Evolutionary conservation across 2,113 vertebrate genomes (phyloP).

Genomic region (Lasiurus borealis): DNA sequence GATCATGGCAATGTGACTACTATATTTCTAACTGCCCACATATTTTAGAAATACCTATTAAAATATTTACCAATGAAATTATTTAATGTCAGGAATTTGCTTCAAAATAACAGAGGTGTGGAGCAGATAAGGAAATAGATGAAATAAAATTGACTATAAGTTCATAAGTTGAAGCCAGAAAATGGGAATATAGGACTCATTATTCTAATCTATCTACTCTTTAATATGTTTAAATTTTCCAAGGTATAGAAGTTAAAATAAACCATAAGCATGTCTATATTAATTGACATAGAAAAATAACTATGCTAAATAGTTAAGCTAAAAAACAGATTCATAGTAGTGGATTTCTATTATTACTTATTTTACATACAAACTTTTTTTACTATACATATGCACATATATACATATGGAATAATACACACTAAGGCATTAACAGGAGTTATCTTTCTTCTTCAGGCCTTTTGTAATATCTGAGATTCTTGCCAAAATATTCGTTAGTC

Average conservation of each 20-base stretch:
- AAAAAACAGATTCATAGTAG: not conserved
- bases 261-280: not conserved
- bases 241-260: constrained; percentile 24
- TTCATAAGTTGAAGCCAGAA: not conserved
- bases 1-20: not conserved
- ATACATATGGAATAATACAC: not conserved
- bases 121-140: not conserved
- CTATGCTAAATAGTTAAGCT: not conserved
- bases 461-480: constrained; percentile 31
- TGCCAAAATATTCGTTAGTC: not conserved
- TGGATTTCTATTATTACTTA: not conserved
- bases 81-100: not conserved
- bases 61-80: not conserved
- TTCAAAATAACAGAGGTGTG: not conserved
- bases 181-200: not conserved
- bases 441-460: not conserved
- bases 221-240: not conserved
- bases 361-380: not conserved
- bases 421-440: not conserved
- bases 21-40: not conserved
- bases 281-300: not conserved
- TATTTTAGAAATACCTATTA: constrained; percentile 3
- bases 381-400: not conserved
- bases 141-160: not conserved
- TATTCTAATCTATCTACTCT: constrained; percentile 3